These are phyloP conservation scores for Nasua narica DNA, from an alignment of 2,797 vertebrate species.

Conservation along the genomic window DNA sequence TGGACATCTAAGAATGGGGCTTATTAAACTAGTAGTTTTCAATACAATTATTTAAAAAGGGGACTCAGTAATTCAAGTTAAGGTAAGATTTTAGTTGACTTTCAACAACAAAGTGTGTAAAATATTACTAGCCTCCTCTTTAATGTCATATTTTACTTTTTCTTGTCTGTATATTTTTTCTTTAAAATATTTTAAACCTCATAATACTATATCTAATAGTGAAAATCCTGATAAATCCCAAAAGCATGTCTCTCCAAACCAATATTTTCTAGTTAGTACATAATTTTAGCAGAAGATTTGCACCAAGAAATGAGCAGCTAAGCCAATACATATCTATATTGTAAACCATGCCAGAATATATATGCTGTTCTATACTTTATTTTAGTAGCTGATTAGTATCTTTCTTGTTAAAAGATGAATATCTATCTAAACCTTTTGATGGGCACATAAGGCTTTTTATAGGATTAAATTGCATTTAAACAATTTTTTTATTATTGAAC, in stretches of 20 bases:
- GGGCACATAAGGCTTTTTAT: neutral
- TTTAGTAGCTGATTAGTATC: neutral
- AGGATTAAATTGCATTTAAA: neutral
- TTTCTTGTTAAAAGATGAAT: neutral
- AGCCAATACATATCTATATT: neutral
- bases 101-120: neutral
- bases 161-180: neutral
- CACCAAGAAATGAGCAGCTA: neutral
- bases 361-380: neutral
- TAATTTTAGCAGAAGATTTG: neutral
- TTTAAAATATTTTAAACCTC: neutral
- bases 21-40: neutral
- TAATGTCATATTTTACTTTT: neutral
- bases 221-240: neutral
- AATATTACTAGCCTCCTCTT: neutral
- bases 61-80: neutral
- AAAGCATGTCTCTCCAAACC: neutral
- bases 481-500: neutral
- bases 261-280: neutral
- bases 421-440: neutral
- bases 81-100: neutral
- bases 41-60: neutral
- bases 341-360: neutral
- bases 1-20: neutral
- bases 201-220: neutral